phyloP scores from a whole-genome alignment of 2,797 vertebrate species.

The Tokudaia tokunoshimensis region DNA sequence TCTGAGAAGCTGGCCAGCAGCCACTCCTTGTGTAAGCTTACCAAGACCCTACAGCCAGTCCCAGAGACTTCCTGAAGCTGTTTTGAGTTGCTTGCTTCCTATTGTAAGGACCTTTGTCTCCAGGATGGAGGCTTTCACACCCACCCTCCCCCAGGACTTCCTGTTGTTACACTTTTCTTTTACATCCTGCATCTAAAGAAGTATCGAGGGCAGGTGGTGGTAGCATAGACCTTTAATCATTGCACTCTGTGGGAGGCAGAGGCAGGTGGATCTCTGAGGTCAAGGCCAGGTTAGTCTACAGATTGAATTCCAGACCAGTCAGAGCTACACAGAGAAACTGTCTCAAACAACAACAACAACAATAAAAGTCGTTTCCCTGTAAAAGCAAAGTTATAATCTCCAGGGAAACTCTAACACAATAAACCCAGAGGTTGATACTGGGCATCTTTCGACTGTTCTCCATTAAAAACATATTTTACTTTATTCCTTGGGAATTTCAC shows the following conservation, averaged over 20 bases:
- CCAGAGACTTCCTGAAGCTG: background rate
- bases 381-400: background rate
- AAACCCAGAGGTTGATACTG: background rate
- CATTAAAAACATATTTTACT: background rate
- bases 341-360: background rate
- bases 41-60: background rate
- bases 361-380: background rate
- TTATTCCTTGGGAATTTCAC: background rate
- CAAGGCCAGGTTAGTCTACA: no score
- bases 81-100: background rate
- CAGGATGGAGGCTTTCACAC: background rate
- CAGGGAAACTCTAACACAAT: background rate
- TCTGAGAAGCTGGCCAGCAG: background rate
- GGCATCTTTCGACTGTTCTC: background rate
- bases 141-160: background rate
- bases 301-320: background rate
- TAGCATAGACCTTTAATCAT: background rate
- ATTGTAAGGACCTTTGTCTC: background rate
- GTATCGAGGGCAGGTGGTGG: background rate
- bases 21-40: background rate
- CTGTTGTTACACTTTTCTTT: background rate
- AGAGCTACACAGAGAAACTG: background rate
- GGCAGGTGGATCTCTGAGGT: background rate
- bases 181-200: background rate
- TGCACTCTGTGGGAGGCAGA: background rate